A percentile compares a stretch with the other conserved stretches of the same genome.
phyloP scores from a whole-genome alignment of 2,113 vertebrate genomes.

The Hippocampus zosterae region DNA sequence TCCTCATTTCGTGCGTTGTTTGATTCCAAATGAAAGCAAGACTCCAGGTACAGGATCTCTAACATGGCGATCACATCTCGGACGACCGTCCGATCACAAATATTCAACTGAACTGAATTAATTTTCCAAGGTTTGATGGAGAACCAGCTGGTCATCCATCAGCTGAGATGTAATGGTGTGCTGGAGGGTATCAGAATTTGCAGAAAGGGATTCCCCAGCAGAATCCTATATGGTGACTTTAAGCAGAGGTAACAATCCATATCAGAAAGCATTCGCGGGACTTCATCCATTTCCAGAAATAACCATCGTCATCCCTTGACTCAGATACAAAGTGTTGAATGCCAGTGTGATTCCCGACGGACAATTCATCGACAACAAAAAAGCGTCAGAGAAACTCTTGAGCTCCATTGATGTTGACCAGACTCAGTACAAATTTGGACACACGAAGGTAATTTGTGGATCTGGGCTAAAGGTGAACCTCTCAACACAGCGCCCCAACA shows the following conservation, averaged over 20 bases:
- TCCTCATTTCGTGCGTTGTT: slow-evolving; percentile 91
- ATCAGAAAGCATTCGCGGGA: not conserved
- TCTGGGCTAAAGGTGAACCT: not conserved
- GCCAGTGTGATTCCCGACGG: slow-evolving; percentile 81
- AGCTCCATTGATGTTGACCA: slow-evolving; percentile 82
- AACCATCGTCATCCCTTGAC: not conserved
- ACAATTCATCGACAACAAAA: slow-evolving; percentile 85
- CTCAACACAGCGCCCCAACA: not conserved
- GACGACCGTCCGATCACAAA: not conserved
- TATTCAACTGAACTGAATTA: slow-evolving; percentile 1
- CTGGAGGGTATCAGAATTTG: slow-evolving; percentile 91
- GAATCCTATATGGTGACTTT: slow-evolving; percentile 87
- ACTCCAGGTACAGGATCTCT: slow-evolving; percentile 76
- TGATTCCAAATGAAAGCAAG: slow-evolving; percentile 94
- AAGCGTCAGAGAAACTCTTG: slow-evolving; percentile 84
- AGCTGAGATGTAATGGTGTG: slow-evolving; percentile 86
- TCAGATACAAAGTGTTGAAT: slow-evolving; percentile 76
- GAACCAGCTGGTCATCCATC: slow-evolving; percentile 87
- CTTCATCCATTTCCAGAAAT: not conserved
- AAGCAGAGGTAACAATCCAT: slow-evolving; percentile 77
- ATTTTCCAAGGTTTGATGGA: slow-evolving; percentile 83
- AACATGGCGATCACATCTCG: not conserved
- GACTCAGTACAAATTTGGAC: slow-evolving; percentile 85
- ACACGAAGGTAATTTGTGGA: slow-evolving; percentile 77
- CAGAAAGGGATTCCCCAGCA: slow-evolving; percentile 92